A percentile compares a stretch with the other conserved stretches of the same genome.
Conservation (phyloP, 1,140 invertebrate genomes). For the Achroia grisella region DNA sequence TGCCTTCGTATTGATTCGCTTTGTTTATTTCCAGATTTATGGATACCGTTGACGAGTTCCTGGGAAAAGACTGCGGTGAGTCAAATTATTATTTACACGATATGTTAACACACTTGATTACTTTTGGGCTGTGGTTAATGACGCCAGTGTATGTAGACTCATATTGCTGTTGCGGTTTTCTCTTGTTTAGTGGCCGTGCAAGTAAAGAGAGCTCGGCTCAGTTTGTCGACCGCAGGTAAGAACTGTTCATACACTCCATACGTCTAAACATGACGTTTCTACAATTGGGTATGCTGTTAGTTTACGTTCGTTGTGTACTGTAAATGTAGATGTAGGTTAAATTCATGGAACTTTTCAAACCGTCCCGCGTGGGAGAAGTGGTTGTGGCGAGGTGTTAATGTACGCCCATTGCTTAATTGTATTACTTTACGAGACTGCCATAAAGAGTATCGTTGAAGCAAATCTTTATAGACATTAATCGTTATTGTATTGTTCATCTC, state of each 20-base stretch:
- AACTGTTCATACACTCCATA: conserved; percentile 9
- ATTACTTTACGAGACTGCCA: conserved; percentile 59
- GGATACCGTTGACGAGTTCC: conserved; percentile 43
- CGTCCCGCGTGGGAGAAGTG: conserved; percentile 45
- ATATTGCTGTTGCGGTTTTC: conserved; percentile 27
- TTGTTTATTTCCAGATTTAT: conserved; percentile 53
- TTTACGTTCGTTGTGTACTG: conserved; percentile 18
- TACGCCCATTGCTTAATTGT: conserved; percentile 67
- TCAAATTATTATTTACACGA: conserved; percentile 30
- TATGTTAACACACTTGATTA: conserved; percentile 26
- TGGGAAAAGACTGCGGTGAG: conserved; percentile 47
- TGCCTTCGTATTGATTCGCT: conserved; percentile 13
- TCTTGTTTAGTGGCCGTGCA: conserved; percentile 20
- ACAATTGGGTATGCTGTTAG: conserved; percentile 22
- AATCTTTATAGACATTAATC: conserved; percentile 54
- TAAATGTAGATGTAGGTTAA: conserved; percentile 44
- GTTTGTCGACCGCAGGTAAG: conserved; percentile 20
- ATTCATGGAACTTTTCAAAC: conserved; percentile 23
- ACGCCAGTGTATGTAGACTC: conserved; percentile 18
- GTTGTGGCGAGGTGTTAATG: conserved; percentile 60
- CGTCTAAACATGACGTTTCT: conserved; percentile 14
- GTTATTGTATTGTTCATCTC: conserved; percentile 41
- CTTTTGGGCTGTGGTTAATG: conserved; percentile 19
- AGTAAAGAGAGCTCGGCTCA: conserved; percentile 15
- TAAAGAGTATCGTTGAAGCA: conserved; percentile 44